These are phyloP conservation scores for Cheiracanthium punctorium DNA, from an alignment of 2,888 invertebrate species.

Conservation along the genomic window DNA sequence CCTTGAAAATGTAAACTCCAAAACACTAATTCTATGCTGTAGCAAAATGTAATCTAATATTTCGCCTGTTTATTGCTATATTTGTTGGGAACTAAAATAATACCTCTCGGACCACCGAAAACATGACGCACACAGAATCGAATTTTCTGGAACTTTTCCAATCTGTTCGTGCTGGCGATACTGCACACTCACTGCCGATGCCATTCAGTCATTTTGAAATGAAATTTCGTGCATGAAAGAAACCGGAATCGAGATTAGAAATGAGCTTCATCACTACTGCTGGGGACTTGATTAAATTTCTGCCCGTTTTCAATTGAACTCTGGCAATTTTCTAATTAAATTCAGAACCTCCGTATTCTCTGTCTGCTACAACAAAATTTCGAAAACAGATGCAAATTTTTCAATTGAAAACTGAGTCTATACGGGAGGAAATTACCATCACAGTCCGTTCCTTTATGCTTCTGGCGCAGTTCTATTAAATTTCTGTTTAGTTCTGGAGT, in stretches of 20 bases:
- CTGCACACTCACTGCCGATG: background rate
- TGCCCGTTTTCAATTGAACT: background rate
- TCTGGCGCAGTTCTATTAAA: background rate
- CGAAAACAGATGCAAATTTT: background rate
- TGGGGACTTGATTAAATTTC: slow-evolving; percentile 3
- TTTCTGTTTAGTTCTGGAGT: background rate
- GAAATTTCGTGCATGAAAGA: slow-evolving; percentile 15
- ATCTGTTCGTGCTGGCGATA: background rate
- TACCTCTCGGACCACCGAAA: too few species aligned
- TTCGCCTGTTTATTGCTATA: too few species aligned
- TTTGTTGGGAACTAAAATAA: too few species aligned
- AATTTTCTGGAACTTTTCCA: background rate
- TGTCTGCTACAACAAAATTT: background rate
- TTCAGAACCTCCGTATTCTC: background rate
- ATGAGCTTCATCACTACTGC: background rate
- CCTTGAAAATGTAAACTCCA: too few species aligned
- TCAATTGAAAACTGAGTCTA: background rate
- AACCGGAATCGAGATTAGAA: background rate
- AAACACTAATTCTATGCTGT: too few species aligned
- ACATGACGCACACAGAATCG: background rate
- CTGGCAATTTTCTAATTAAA: slow-evolving; percentile 4
- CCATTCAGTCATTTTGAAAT: background rate
- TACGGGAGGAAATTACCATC: background rate
- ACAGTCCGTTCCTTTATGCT: background rate
- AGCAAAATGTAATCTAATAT: too few species aligned